phyloP scores from a whole-genome alignment of 1,140 invertebrate genomes.

The Pseudachorutes palmiensis region DNA sequence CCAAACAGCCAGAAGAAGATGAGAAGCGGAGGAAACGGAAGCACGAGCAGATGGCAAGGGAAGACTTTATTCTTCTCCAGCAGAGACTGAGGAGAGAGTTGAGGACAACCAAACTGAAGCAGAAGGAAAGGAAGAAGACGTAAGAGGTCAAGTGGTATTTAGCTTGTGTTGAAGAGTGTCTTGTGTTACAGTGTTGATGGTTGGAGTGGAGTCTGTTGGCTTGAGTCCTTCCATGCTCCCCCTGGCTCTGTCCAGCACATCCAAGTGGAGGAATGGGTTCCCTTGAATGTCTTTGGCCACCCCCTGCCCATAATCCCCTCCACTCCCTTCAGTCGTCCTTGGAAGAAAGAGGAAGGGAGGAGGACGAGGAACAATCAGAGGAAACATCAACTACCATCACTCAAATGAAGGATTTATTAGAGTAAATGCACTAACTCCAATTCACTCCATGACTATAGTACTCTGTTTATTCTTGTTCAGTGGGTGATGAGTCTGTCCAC shows the following conservation, averaged over 20 bases:
- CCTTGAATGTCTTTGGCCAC: background rate
- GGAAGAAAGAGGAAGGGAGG: no score
- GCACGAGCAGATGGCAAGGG: background rate
- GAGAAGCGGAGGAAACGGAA: background rate
- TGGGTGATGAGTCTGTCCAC: conserved; percentile 48
- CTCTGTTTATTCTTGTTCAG: no score
- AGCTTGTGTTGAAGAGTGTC: background rate
- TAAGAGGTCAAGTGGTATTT: background rate
- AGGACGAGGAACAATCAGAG: no score
- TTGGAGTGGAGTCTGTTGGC: background rate
- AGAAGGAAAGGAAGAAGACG: background rate
- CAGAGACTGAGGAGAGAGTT: background rate
- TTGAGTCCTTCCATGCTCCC: background rate
- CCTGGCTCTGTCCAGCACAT: background rate
- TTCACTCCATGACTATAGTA: no score
- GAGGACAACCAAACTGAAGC: background rate
- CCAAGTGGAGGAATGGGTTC: background rate
- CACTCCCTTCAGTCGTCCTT: no score
- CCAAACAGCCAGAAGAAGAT: background rate
- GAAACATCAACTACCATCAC: no score
- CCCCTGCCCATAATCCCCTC: background rate
- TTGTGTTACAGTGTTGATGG: background rate
- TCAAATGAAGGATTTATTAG: no score
- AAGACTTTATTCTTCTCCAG: background rate
- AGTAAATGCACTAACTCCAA: no score